phyloP scores from a whole-genome alignment of 2,113 vertebrate species.

The Diphyllodes magnificus region DNA sequence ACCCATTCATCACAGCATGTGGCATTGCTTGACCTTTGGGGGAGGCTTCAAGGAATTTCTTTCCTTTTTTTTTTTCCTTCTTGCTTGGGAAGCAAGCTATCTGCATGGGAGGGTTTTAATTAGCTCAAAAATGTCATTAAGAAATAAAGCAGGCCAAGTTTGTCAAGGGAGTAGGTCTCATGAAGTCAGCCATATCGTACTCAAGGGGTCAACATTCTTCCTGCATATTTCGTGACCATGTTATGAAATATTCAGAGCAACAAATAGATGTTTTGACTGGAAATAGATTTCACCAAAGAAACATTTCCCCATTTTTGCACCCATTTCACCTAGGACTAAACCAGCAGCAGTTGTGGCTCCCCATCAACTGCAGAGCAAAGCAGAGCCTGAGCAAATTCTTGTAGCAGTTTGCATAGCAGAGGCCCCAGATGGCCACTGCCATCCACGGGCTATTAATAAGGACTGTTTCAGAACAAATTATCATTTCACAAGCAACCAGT shows the following conservation, averaged over 20 bases:
- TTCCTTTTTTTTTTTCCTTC: too few relatives aligned
- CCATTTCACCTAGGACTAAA: neutral
- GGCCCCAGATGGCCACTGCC: neutral
- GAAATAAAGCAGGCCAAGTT: neutral
- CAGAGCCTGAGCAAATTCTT: neutral
- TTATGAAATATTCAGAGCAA: neutral
- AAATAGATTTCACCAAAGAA: conserved; percentile 7
- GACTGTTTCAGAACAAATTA: neutral
- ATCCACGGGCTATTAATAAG: conserved; percentile 11
- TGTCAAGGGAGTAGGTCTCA: neutral
- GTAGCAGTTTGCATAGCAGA: neutral
- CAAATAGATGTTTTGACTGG: neutral
- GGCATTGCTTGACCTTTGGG: neutral
- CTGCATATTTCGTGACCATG: neutral
- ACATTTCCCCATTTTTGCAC: neutral
- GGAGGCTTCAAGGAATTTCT: neutral
- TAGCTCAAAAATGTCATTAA: neutral
- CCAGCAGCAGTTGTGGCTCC: neutral
- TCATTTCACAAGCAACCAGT: neutral
- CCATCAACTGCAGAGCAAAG: neutral
- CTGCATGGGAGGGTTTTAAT: neutral
- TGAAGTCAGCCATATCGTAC: neutral
- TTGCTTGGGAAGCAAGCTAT: neutral
- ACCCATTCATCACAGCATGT: neutral
- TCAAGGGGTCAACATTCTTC: neutral